Evolutionary conservation across 64 coral and sea anemone genomes (phyloP).

Genomic region (Montipora cactus): DNA sequence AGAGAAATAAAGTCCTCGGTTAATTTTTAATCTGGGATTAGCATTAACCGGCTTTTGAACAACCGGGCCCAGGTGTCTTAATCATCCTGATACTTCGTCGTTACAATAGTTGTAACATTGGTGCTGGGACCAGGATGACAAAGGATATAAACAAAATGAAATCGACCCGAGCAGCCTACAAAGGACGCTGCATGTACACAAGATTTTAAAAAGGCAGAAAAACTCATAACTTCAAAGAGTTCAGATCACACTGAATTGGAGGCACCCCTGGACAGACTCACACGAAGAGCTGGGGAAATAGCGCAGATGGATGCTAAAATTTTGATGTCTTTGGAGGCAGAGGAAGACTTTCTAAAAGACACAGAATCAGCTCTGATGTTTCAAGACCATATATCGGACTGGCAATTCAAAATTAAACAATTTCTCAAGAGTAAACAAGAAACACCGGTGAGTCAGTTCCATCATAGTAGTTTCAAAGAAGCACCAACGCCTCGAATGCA

Average conservation of each 20-base stretch:
- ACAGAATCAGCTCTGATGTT: slow-evolving; percentile 53
- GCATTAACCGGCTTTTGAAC: too few species aligned
- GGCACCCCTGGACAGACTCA: slow-evolving; percentile 35
- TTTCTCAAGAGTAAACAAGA: slow-evolving; percentile 33
- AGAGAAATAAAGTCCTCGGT: too few species aligned
- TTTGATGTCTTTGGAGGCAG: background rate
- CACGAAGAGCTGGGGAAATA: slow-evolving; percentile 30
- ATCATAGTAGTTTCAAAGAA: slow-evolving; percentile 57
- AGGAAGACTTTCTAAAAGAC: slow-evolving; percentile 32
- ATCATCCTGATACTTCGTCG: background rate
- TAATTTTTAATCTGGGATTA: too few species aligned
- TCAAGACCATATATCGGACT: slow-evolving; percentile 60
- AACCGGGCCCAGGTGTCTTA: too few species aligned
- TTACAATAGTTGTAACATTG: slow-evolving; percentile 37
- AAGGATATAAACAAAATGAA: slow-evolving; percentile 38
- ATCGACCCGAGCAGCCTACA: slow-evolving; percentile 43
- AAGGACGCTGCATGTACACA: slow-evolving; percentile 40
- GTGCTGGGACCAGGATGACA: slow-evolving; percentile 35
- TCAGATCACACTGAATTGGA: slow-evolving; percentile 16
- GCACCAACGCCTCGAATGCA: background rate
- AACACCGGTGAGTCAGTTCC: slow-evolving; percentile 41
- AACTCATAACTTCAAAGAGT: background rate
- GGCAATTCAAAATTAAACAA: slow-evolving; percentile 23
- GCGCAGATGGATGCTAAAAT: slow-evolving; percentile 31
- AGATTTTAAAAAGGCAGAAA: slow-evolving; percentile 43